These are phyloP conservation scores for Hipparchia sbordonii DNA, from an alignment of 2,888 invertebrate genomes.

Conservation along the genomic window DNA sequence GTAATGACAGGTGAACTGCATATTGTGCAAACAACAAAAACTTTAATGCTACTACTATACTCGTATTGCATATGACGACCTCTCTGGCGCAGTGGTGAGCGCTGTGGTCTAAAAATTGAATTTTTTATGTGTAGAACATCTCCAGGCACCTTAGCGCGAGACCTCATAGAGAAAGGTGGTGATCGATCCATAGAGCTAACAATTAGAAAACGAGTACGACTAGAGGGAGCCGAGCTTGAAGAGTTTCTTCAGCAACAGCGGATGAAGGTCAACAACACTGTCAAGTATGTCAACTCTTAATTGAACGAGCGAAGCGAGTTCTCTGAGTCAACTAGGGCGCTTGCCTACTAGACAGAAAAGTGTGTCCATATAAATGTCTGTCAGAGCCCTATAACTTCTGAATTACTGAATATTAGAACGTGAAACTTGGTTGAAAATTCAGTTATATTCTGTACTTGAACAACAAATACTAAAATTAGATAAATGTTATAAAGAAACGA, in stretches of 20 bases:
- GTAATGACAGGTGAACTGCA: slow-evolving; percentile 44
- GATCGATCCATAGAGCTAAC: slow-evolving; percentile 88
- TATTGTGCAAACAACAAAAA: slow-evolving; percentile 18
- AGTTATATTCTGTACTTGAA: too few relatives aligned
- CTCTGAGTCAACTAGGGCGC: too few relatives aligned
- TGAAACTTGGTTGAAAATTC: too few relatives aligned
- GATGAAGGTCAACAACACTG: slow-evolving; percentile 53
- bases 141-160: slow-evolving; percentile 90
- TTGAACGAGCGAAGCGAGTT: too few relatives aligned
- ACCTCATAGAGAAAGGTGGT: slow-evolving; percentile 89
- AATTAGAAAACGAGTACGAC: slow-evolving; percentile 86
- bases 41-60: not conserved
- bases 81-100: too few relatives aligned
- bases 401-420: too few relatives aligned
- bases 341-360: too few relatives aligned
- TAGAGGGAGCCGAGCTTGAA: slow-evolving; percentile 91
- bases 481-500: too few relatives aligned
- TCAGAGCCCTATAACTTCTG: too few relatives aligned
- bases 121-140: slow-evolving; percentile 82
- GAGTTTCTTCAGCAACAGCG: slow-evolving; percentile 87
- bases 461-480: too few relatives aligned
- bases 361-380: too few relatives aligned
- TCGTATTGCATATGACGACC: not conserved
- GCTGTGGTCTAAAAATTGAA: not conserved
- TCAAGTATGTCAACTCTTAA: slow-evolving; percentile 55